Base-by-base conservation (phyloP, 1,140 invertebrate genomes). In the Eriosoma lanigerum region DNA sequence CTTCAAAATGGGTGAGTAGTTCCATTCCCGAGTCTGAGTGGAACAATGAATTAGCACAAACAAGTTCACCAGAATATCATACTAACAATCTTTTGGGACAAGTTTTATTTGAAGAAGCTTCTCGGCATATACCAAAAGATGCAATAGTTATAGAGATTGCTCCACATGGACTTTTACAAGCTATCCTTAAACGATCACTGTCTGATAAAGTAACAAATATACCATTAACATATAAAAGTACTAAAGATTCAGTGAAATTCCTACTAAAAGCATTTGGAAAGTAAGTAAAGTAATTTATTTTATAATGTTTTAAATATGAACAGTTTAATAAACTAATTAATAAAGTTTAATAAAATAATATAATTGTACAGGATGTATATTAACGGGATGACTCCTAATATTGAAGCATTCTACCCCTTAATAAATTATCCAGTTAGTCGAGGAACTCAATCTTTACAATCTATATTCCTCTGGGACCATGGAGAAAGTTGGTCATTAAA, bases 391-490 rank as follows among this genome's bases (percentile, higher is more conserved):
- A 88, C 89, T 72, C 87, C 91, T 1, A 87, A 90, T 82, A 84
- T 90, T 83, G 82, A 86, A n/a, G 89, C 88, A 19, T 84, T 93
- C 0, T 93, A 92, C 84, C 89, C 90, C 0, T 76, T 76, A 32
- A 86, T 93, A 0, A 82, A 89, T 26, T 93, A 89, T 82, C 93
- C 93, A 15, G 93, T 94, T 5, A 88, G 91, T 17, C 86, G 89
- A 54, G 89, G 89, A n/a, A 94, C 93, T 0, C 90, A 92, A 5
- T 90, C 92, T 88, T 87, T 94, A 26, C 89, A 89, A 3, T 89
- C 92, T n/a, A 84, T 91, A 0, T 87, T 94, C n/a, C 86, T 87
- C 81, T 95, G 93, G 93, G 90, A 92, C 82, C 92, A 93, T 84
- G 84, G 84, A 46, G 86, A 88, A 54, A 84, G 86, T 1, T 83